phyloP scores from a whole-genome alignment of 1,140 invertebrate genomes.

The Araneus ventricosus region DNA sequence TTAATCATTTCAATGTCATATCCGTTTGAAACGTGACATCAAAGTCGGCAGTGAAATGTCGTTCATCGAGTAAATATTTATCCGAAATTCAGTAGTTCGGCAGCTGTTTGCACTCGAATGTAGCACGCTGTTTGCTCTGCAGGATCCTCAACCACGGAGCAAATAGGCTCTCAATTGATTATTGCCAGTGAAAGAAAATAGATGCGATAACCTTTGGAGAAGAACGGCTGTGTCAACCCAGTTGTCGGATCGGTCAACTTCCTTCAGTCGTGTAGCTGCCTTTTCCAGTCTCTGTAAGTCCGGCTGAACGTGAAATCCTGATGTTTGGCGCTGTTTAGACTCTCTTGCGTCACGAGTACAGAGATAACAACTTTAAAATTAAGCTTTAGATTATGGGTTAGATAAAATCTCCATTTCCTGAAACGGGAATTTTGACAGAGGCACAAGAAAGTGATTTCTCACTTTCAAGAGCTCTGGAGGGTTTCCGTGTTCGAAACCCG shows the following conservation, averaged over 20 bases:
- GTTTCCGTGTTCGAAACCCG: too few relatives aligned
- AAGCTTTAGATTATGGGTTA: too few relatives aligned
- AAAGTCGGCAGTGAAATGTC: neutral
- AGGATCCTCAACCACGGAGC: neutral
- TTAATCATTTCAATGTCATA: neutral
- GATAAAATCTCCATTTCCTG: too few relatives aligned
- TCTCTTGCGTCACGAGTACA: too few relatives aligned
- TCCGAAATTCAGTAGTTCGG: neutral
- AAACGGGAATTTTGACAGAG: too few relatives aligned
- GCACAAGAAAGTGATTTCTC: too few relatives aligned
- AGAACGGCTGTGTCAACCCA: neutral
- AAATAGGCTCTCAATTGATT: neutral
- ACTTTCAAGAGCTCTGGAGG: too few relatives aligned
- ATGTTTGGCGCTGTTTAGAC: too few relatives aligned
- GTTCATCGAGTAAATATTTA: neutral
- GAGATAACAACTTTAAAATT: too few relatives aligned
- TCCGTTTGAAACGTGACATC: neutral
- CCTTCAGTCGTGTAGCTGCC: neutral
- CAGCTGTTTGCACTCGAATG: neutral
- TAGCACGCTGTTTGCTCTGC: neutral
- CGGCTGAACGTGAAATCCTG: too few relatives aligned
- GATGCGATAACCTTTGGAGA: neutral
- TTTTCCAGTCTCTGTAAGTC: too few relatives aligned
- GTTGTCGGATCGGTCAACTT: neutral
- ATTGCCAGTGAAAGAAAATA: neutral